A percentile compares a stretch with the other conserved stretches of the same genome.
phyloP scores from a whole-genome alignment of 2,888 invertebrate genomes.

The Dynastes tityus region DNA sequence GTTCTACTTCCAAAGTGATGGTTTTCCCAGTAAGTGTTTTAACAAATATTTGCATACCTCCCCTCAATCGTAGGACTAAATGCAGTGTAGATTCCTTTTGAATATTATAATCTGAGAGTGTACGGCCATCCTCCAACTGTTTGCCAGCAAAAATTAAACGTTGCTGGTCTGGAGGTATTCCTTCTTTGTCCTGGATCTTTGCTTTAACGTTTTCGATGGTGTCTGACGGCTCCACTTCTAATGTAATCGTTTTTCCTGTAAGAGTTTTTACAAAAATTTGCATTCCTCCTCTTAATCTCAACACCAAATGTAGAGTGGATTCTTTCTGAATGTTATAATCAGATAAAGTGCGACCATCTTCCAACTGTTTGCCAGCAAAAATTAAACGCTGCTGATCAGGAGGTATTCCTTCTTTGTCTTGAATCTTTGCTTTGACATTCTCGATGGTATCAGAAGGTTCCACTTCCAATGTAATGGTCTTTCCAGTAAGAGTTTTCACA shows the following conservation, averaged over 20 bases:
- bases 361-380: constrained; percentile 70
- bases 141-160: constrained; percentile 78
- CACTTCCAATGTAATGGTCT: constrained; percentile 78
- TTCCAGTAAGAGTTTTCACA: neutral
- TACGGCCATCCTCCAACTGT: constrained; percentile 80
- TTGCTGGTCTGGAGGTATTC: constrained; percentile 77
- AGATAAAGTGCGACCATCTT: constrained; percentile 72
- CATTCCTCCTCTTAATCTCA: constrained; percentile 92
- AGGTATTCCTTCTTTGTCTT: constrained; percentile 74
- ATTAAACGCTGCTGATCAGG: constrained; percentile 77
- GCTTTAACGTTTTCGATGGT: constrained; percentile 77
- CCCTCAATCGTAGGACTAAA: constrained; percentile 76
- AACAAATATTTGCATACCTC: constrained; percentile 81
- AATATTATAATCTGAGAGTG: constrained; percentile 77
- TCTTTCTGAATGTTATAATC: constrained; percentile 93
- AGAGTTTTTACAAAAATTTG: constrained; percentile 78
- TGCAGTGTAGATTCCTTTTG: constrained; percentile 77
- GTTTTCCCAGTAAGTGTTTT: constrained; percentile 76
- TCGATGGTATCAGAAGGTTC: constrained; percentile 93
- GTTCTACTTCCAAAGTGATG: constrained; percentile 74
- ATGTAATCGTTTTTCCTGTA: constrained; percentile 75
- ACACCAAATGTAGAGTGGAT: constrained; percentile 94
- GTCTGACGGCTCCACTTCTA: constrained; percentile 76
- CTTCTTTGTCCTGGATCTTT: constrained; percentile 74
- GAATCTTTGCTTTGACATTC: constrained; percentile 88